These are phyloP conservation scores for Capitella teleta DNA, from an alignment of 1,140 invertebrate species.

Conservation along the genomic window DNA sequence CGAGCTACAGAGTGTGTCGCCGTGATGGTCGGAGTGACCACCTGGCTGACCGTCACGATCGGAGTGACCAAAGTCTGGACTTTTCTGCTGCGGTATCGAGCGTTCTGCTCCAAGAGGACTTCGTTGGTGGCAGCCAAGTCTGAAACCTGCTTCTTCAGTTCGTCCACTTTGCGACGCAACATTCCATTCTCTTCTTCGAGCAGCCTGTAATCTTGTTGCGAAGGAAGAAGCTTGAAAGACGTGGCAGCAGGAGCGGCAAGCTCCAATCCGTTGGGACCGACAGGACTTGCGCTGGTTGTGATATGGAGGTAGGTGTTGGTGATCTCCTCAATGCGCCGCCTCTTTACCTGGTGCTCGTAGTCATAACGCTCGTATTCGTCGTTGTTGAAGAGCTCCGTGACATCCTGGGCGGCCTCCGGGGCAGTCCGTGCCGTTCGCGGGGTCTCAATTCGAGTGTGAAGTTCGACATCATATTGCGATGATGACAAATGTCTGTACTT, in stretches of 20 bases:
- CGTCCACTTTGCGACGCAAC: constrained; percentile 59
- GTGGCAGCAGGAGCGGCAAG: neutral
- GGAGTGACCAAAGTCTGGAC: constrained; percentile 17
- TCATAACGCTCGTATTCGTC: neutral
- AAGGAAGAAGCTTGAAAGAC: no score
- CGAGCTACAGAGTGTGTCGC: constrained; percentile 13
- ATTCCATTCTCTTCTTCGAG: constrained; percentile 64
- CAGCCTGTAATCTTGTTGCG: constrained; percentile 26
- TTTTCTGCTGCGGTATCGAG: constrained; percentile 57
- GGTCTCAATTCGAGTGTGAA: neutral
- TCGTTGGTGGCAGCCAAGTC: constrained; percentile 69
- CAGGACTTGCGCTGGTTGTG: neutral
- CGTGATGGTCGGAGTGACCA: constrained; percentile 18
- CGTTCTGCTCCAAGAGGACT: constrained; percentile 69
- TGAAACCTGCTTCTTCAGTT: constrained; percentile 57
- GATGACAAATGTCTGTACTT: constrained; percentile 48
- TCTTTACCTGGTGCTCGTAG: neutral
- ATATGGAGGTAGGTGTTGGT: neutral
- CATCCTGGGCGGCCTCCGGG: neutral
- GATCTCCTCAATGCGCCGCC: neutral
- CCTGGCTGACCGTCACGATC: constrained; percentile 17
- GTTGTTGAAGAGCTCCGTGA: neutral
- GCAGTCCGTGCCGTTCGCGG: neutral
- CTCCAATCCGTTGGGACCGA: constrained; percentile 8
- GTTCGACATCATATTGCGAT: constrained; percentile 17